Evolutionary conservation across 2,797 vertebrate species (phyloP), one percentile per base, ranked within the genome.

Genomic region (Mormyrus proboscirostris): DNA sequence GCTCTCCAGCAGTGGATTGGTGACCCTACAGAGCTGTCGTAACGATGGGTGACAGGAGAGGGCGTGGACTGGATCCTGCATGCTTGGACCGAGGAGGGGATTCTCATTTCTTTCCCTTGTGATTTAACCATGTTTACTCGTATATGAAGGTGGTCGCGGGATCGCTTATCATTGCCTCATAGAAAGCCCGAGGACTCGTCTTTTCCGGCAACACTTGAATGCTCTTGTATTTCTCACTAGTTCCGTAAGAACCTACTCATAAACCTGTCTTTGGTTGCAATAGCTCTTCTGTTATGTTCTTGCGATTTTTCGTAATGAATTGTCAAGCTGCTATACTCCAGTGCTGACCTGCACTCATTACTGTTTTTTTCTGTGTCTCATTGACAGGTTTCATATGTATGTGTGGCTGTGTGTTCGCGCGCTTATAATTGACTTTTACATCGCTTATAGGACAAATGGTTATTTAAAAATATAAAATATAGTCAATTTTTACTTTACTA

Each of bases 1-100:
- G 91, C 88, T 89, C 41, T 87, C 88, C 89, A 82, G 79, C 83
- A 92, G 14, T 88, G 92, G 92, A 96, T 96, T 97, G 96, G 96
- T 91, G 91, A 88, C 91, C 85, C 86, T 90, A 59, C 89, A 47
- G 88, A 88, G 59, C 83, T 82, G 25, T 76, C 1, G 44, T 76
- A 10, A 38, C 55, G 90, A 57, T 96, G 96, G 96, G 96, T 96
- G 29, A 87, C 76, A 91, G 49, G 92, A 89, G 92, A 93, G 94
- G 95, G 95, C 93, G 95, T 94, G 93, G 93, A 76, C 87, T 87
- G 22, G 22, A 89, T 59, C 25, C 86, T 88, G 90, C 19, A 83
- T 83, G 49, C 90, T 89, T 55, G 86, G 90, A 73, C 90, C 57
- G 79, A 44, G 14, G 73, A 19, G 16, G 16, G 38, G 5, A 5